Conservation (phyloP, 2,113 vertebrate genomes). For the Pygoscelis antarcticus region DNA sequence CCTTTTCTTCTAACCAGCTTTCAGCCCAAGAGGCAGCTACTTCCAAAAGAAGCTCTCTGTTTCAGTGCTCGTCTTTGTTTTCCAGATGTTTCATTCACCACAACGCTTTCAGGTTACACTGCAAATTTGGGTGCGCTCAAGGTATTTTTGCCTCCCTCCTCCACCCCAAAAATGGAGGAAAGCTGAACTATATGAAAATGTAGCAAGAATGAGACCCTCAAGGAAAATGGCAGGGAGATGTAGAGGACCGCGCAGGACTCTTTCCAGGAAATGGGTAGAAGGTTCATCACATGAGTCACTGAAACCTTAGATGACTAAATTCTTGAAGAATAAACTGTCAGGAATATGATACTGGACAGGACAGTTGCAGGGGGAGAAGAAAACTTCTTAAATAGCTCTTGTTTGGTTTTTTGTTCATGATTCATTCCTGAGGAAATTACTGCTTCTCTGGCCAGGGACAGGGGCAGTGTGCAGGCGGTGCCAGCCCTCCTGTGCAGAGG, state of each 20-base stretch:
- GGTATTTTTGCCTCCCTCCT: neutral
- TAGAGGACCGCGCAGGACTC: neutral
- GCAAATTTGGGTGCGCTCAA: neutral
- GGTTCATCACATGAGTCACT: conserved; percentile 56
- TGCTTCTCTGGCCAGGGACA: neutral
- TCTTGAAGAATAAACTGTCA: conserved; percentile 51
- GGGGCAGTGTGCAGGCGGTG: neutral
- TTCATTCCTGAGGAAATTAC: conserved; percentile 61
- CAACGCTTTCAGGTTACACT: neutral
- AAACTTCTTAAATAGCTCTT: conserved; percentile 36
- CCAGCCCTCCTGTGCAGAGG: neutral
- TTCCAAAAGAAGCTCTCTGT: neutral
- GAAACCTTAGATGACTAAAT: conserved; percentile 49
- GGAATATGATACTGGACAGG: conserved; percentile 39
- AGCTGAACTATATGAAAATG: neutral
- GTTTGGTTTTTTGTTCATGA: neutral
- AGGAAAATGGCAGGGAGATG: neutral
- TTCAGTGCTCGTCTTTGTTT: neutral
- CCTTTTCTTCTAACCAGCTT: neutral
- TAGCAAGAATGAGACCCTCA: neutral
- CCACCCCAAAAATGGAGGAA: neutral
- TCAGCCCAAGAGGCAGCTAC: neutral
- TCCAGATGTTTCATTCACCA: neutral
- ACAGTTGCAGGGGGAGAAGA: neutral
- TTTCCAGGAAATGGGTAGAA: conserved; percentile 51